phyloP scores from a whole-genome alignment of 2,888 invertebrate genomes.

The Stenodera caucasica region DNA sequence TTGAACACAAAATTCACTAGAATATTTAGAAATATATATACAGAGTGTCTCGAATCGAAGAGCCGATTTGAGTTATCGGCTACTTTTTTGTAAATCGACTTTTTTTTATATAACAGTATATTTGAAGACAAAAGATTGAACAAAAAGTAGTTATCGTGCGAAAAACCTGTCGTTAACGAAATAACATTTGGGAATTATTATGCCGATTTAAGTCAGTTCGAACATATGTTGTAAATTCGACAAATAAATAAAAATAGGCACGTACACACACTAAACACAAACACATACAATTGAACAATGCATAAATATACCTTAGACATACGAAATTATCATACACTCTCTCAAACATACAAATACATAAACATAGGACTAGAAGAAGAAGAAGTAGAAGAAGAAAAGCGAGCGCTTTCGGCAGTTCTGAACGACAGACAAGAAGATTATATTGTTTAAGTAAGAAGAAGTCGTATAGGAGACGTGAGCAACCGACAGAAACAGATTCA shows the following conservation, averaged over 20 bases:
- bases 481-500: conserved; percentile 33
- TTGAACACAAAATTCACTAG: not conserved
- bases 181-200: conserved; percentile 23
- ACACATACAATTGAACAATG: conserved; percentile 27
- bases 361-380: conserved; percentile 32
- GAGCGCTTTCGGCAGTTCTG: conserved; percentile 36
- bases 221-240: conserved; percentile 30
- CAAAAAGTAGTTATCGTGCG: no score
- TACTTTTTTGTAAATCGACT: no score
- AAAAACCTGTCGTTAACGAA: conserved; percentile 17
- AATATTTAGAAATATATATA: not conserved
- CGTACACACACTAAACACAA: conserved; percentile 26
- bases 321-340: conserved; percentile 38
- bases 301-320: conserved; percentile 32
- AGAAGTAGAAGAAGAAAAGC: conserved; percentile 25
- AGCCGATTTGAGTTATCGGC: no score
- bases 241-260: conserved; percentile 32
- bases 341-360: conserved; percentile 40
- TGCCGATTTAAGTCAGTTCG: conserved; percentile 23
- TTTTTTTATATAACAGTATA: no score
- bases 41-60: no score
- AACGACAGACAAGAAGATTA: conserved; percentile 41
- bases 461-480: conserved; percentile 34
- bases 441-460: conserved; percentile 38
- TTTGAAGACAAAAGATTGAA: no score